Evolutionary conservation across 2,888 invertebrate genomes (phyloP), one percentile per base, ranked within the genome.

Genomic region (Dryocosmus kuriphilus): DNA sequence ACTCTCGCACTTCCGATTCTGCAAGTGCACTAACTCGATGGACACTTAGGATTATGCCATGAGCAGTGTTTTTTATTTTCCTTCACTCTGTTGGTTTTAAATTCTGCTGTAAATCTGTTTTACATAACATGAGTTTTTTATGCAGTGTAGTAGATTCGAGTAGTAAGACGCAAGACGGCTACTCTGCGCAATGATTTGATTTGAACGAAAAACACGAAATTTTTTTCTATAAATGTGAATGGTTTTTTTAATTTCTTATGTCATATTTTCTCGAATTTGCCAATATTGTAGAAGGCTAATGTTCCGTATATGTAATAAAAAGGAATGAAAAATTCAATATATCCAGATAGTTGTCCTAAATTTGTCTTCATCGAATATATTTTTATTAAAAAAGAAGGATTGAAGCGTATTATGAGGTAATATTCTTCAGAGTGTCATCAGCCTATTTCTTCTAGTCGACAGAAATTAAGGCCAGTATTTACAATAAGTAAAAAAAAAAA

Each of bases 231-330:
- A 55, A 51, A n/a, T 55, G 19, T n/a, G 41, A 71, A 19, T 3
- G n/a, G 14, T 30, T 22, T 51, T 71, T 83, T 88, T 89, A 88
- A n/a, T n/a, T 89, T 90, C 89, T 90, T 89, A 85, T 89, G 88
- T 88, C 88, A 90, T 85, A 88, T 86, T 89, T 88, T 86, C 84
- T 89, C 88, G 85, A 78, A 85, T 87, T 85, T 85, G 84, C 84
- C 83, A 85, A 87, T 80, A 89, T 84, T 90, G 89, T 89, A 90
- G 85, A 90, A 89, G 90, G 85, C 80, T 88, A 89, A 88, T 85
- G 81, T 85, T 86, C 83, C 86, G 86, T 89, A 89, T 87, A 89
- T 91, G 89, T 89, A 90, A 89, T 89, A 90, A 90, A 90, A 89
- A 85, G 88, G 81, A 87, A 83, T 80, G 80, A 81, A 77, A 80